Conservation (phyloP, 2,888 invertebrate genomes). For the Dolomedes plantarius region DNA sequence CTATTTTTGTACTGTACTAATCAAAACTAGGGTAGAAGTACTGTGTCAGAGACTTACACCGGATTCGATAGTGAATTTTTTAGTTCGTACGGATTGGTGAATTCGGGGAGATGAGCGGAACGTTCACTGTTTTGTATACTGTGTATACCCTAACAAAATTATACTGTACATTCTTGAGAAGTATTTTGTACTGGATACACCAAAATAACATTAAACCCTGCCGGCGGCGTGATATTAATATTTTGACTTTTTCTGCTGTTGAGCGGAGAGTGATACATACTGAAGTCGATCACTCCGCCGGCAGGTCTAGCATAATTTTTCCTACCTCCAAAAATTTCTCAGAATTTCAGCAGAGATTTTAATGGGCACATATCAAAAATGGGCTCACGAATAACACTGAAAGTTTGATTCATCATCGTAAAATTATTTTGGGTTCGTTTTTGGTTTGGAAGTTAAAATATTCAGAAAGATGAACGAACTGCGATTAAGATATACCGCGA, state of each 20-base stretch:
- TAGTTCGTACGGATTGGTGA: slow-evolving; percentile 11
- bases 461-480: no score
- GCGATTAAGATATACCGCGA: no score
- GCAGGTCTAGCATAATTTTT: slow-evolving; percentile 54
- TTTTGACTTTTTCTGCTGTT: slow-evolving; percentile 65
- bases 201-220: slow-evolving; percentile 54
- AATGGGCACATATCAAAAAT: slow-evolving; percentile 34
- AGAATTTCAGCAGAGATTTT: slow-evolving; percentile 66
- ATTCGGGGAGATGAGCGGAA: slow-evolving; percentile 16
- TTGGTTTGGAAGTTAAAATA: no score
- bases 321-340: slow-evolving; percentile 55
- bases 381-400: slow-evolving; percentile 1
- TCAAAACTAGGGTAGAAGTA: slow-evolving; percentile 59
- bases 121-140: slow-evolving; percentile 60
- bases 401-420: no score
- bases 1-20: slow-evolving; percentile 71
- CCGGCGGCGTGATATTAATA: slow-evolving; percentile 55
- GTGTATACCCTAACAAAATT: slow-evolving; percentile 61
- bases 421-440: no score
- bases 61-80: not conserved
- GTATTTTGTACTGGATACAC: slow-evolving; percentile 56
- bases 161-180: slow-evolving; percentile 59
- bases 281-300: slow-evolving; percentile 34
- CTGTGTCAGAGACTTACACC: not conserved
- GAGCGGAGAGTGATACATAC: slow-evolving; percentile 63